Evolutionary conservation across 1,140 invertebrate genomes (phyloP), one percentile per base, ranked within the genome.

Genomic region (Polypedilum vanderplanki): DNA sequence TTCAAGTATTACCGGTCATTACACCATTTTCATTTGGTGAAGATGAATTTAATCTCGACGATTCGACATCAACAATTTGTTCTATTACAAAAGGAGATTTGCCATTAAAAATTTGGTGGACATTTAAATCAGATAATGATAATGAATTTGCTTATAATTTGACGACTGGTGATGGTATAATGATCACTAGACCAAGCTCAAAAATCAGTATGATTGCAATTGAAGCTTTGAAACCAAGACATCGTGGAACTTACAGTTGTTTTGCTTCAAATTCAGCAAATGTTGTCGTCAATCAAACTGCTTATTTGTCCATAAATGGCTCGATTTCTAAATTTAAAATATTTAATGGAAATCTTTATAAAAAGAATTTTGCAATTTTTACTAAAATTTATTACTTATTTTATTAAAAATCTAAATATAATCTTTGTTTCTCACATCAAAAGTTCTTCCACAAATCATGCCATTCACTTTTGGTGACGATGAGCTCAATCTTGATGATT

Each of bases 241-340:
- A 93, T 82, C 88, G 90, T 76, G 92, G 92, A 79, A 91, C 90
- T 79, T 95, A 93, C 81, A 92, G 90, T 17, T 95, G 92, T n/a
- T n/a, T n/a, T n/a, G n/a, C n/a, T n/a, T n/a, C n/a, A n/a, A n/a
- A n/a, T n/a, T n/a, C n/a, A n/a, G n/a, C n/a, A n/a, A n/a, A 91
- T 89, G 1, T 33, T 5, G 24, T 33, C n/a, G 24, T 33, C 24
- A 33, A 33, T 33, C 85, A 89, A 78, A 87, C 88, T 46, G 83
- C 88, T 76, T 85, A 87, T 79, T 82, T 92, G 75, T 83, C 89
- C 76, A 89, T 92, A 76, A 90, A 92, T 83, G 90, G 90, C 91
- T 86, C 85, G 83, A n/a, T 84, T 15, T 57, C 15, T 9, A 57
- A 33, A 33, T 15, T 57, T n/a, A n/a, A n/a, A n/a, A n/a, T n/a